phyloP scores from a whole-genome alignment of 2,113 vertebrate species.

The Eudyptes chrysolophus region DNA sequence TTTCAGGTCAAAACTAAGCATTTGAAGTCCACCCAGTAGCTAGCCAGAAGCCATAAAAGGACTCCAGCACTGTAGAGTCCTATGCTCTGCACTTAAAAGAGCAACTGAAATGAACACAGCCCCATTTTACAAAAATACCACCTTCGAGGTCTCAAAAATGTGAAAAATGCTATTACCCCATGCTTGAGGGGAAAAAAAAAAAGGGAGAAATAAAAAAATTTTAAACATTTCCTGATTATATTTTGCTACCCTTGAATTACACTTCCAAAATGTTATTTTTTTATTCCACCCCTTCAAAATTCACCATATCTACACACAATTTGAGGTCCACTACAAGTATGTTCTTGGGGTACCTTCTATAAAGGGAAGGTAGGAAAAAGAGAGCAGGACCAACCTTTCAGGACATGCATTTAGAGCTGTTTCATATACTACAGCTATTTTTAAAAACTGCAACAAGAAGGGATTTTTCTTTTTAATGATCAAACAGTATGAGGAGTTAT shows the following conservation, averaged over 20 bases:
- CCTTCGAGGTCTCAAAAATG: not conserved
- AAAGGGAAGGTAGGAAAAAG: not conserved
- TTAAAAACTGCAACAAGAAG: not conserved
- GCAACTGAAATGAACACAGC: not conserved
- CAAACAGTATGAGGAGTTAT: not conserved
- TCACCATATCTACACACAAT: not conserved
- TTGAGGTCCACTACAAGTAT: not conserved
- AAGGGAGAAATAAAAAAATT: not conserved
- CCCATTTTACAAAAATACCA: slow-evolving; percentile 26
- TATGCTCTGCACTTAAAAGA: not conserved
- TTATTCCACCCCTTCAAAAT: not conserved
- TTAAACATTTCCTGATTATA: not conserved
- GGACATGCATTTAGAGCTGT: not conserved
- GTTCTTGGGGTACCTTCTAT: not conserved
- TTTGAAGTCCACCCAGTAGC: slow-evolving; percentile 7
- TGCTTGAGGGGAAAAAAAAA: not conserved
- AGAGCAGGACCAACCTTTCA: not conserved
- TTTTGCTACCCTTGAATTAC: slow-evolving; percentile 2
- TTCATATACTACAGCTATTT: not conserved
- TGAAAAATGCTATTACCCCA: not conserved
- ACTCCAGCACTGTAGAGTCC: not conserved
- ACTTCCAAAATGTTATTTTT: not conserved
- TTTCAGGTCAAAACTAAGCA: slow-evolving; percentile 19
- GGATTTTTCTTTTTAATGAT: not conserved
- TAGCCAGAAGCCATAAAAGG: slow-evolving; percentile 2